Evolutionary conservation across 2,888 invertebrate genomes (phyloP).

Genomic region (Danaus chrysippus): DNA sequence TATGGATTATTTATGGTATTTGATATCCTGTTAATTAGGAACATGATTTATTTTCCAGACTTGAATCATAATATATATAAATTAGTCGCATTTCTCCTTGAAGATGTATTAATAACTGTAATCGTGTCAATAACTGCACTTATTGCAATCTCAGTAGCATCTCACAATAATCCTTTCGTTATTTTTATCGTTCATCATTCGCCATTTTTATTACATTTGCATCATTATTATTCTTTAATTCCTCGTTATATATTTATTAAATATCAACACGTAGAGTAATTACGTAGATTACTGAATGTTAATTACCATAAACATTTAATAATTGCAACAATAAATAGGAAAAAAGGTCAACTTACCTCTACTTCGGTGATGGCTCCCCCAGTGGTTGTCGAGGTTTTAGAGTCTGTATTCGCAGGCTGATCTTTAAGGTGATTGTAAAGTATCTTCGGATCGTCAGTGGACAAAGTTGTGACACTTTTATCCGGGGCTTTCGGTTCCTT

Average conservation of each 20-base stretch:
- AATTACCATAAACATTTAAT: too few species aligned
- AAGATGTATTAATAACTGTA: too few species aligned
- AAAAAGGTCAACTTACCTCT: constrained; percentile 65
- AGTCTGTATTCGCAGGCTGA: constrained; percentile 62
- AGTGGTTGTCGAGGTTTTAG: constrained; percentile 56
- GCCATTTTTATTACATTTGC: constrained; percentile 23
- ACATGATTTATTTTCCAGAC: too few species aligned
- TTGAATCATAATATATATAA: too few species aligned
- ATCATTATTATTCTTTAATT: constrained; percentile 1
- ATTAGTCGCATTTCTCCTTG: too few species aligned
- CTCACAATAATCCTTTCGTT: not conserved
- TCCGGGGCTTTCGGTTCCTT: constrained; percentile 87
- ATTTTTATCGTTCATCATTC: constrained; percentile 27
- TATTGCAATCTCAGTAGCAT: too few species aligned
- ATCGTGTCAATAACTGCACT: too few species aligned
- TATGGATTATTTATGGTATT: too few species aligned
- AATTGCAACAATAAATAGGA: constrained; percentile 19
- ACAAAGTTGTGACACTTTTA: constrained; percentile 74
- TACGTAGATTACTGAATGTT: too few species aligned
- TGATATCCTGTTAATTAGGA: too few species aligned
- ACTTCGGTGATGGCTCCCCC: constrained; percentile 56
- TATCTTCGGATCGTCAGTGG: constrained; percentile 71
- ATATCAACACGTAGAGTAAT: too few species aligned
- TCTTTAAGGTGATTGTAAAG: constrained; percentile 64
- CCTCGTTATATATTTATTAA: too few species aligned